These are phyloP conservation scores for Galaxea fascicularis DNA, from an alignment of 92 coral and sea anemone species.

Conservation along the genomic window DNA sequence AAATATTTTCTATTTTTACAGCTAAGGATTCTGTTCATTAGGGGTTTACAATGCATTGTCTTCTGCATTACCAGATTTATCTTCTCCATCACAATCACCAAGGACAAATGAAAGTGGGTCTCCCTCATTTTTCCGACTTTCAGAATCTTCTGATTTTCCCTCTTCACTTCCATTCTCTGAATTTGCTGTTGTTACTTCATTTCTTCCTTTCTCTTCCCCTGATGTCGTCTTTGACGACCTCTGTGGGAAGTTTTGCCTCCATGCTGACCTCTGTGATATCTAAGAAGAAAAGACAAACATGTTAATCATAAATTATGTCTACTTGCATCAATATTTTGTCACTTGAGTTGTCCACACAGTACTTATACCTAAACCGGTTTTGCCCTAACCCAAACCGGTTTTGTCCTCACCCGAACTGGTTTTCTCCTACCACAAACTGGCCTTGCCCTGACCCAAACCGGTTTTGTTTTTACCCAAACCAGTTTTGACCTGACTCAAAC, in stretches of 20 bases:
- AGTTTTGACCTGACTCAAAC: no score
- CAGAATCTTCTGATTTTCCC: background rate
- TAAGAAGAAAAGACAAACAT: background rate
- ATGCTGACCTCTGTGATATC: constrained; percentile 50
- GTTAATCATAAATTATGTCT: background rate
- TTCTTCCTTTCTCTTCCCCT: background rate
- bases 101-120: constrained; percentile 51
- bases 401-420: no score
- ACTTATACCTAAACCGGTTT: no score
- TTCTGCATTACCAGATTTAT: background rate
- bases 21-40: no score
- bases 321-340: background rate
- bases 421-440: no score
- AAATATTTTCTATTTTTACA: no score
- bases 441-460: no score
- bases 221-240: constrained; percentile 19
- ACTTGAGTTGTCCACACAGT: background rate
- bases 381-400: no score
- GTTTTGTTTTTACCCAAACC: no score
- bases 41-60: no score
- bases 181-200: background rate
- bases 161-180: background rate
- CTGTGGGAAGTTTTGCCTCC: constrained; percentile 14
- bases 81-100: background rate
- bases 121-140: background rate